These are phyloP conservation scores for Sminthurides bifidus DNA, from an alignment of 1,140 invertebrate genomes.

Conservation along the genomic window DNA sequence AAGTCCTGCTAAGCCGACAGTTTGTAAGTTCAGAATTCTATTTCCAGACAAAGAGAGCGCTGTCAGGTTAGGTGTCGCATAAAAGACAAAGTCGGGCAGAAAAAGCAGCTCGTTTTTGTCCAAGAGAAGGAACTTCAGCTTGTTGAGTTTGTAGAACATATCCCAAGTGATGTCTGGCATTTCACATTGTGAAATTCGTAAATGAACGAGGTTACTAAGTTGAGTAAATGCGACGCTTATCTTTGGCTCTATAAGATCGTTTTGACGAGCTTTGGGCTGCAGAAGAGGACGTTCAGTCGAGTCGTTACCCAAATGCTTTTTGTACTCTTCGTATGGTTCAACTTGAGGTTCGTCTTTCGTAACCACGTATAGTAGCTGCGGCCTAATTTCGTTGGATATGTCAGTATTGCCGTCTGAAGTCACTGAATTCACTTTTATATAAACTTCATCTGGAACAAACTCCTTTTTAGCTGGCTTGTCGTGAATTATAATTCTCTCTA, in stretches of 20 bases:
- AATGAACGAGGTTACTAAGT: constrained; percentile 43
- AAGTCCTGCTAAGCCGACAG: constrained; percentile 52
- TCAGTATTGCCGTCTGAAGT: neutral
- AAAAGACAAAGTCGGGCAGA: constrained; percentile 54
- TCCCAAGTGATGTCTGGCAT: constrained; percentile 52
- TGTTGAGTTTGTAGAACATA: constrained; percentile 52
- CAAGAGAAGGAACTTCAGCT: constrained; percentile 47
- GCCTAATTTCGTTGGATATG: constrained; percentile 1
- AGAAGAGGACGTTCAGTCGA: neutral
- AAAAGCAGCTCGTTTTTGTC: constrained; percentile 50
- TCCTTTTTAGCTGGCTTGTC: constrained; percentile 11
- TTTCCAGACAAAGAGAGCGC: constrained; percentile 51
- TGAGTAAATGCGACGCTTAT: constrained; percentile 41
- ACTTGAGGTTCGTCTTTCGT: constrained; percentile 6
- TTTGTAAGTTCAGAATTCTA: constrained; percentile 48
- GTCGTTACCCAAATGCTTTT: constrained; percentile 39
- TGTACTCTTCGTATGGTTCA: constrained; percentile 52
- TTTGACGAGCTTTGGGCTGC: constrained; percentile 35
- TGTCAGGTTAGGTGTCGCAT: constrained; percentile 50
- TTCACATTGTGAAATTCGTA: constrained; percentile 47
- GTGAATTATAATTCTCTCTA: constrained; percentile 17
- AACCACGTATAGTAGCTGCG: constrained; percentile 6
- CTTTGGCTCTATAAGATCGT: constrained; percentile 21
- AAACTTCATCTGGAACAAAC: neutral
- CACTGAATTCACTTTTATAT: neutral